Base-by-base conservation (phyloP, 2,797 vertebrate genomes). In the Enteromius anoplus region DNA sequence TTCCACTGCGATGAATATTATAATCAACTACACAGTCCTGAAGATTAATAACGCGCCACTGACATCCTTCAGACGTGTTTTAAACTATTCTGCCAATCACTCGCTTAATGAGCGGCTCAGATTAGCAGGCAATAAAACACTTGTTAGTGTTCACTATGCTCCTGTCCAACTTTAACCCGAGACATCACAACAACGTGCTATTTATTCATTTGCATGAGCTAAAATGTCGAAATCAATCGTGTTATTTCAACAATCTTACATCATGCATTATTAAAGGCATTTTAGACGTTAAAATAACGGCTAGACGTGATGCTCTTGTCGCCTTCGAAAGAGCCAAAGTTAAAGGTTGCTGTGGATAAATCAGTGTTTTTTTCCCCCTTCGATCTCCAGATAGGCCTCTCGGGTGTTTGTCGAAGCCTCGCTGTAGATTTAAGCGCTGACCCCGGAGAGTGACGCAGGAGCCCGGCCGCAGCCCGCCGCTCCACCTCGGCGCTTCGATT, bases 321-420 rank as follows among this genome's bases (percentile, higher is more conserved):
- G 91, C 88, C 88, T 90, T 88, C 90, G 85, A 85, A 49, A 85
- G 80, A 91, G 89, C 84, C 85, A 90, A 89, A 90, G 87, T 79
- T 90, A 92, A 93, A 92, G 91, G 92, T 80, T 80, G 91, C 92
- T 81, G 91, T 92, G 90, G 90, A 86, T 91, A 86, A 88, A 92
- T 93, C 91, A 89, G 89, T 94, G 91, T 92, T 89, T 78, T 78
- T 75, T 51, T 60, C 26, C 26, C 68, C 60, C 73, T 53, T 90
- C 91, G 89, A 86, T 90, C 88, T 86, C 87, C 88, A 90, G 88
- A 88, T 88, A 94, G 95, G 94, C 95, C 95, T 90, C 87, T 90
- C 93, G 93, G 93, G 92, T 92, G 92, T 93, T 91, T 90, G 92
- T 93, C 93, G 92, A 94, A 95, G 95, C 95, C 94, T 95, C 95